Evolutionary conservation across 2,113 vertebrate species (phyloP).

Genomic region (Aphyosemion australe): DNA sequence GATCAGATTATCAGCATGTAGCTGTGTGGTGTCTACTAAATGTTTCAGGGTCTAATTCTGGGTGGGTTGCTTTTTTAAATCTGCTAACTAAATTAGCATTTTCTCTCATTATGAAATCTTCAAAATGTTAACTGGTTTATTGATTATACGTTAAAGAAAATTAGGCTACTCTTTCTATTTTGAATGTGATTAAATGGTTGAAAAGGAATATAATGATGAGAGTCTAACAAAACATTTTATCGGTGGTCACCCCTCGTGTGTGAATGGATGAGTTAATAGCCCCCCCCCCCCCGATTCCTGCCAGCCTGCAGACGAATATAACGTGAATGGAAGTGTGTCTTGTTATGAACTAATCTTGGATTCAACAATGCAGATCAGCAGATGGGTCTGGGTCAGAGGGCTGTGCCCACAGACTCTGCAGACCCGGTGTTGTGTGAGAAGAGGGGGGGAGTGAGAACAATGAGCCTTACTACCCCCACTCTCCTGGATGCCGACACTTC

Average conservation of each 20-base stretch:
- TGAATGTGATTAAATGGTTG: no score
- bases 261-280: slow-evolving; percentile 34
- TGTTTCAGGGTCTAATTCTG: no score
- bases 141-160: no score
- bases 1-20: no score
- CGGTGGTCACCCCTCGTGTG: background rate
- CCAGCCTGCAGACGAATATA: slow-evolving; percentile 24
- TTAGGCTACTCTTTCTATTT: no score
- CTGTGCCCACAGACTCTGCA: slow-evolving; percentile 21
- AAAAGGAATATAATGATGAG: no score
- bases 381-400: slow-evolving; percentile 68
- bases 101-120: no score
- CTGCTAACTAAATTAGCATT: no score
- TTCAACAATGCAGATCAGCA: slow-evolving; percentile 60
- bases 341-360: slow-evolving; percentile 49
- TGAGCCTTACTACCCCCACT: slow-evolving; percentile 42
- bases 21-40: no score
- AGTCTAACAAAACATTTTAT: no score
- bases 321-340: slow-evolving; percentile 54
- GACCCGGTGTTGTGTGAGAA: slow-evolving; percentile 17
- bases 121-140: no score
- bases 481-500: slow-evolving; percentile 64
- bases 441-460: slow-evolving; percentile 56
- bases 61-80: no score
- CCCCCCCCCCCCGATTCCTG: slow-evolving; percentile 42